These are phyloP conservation scores for Alouatta palliata DNA, from an alignment of 2,113 vertebrate species.

Conservation along the genomic window DNA sequence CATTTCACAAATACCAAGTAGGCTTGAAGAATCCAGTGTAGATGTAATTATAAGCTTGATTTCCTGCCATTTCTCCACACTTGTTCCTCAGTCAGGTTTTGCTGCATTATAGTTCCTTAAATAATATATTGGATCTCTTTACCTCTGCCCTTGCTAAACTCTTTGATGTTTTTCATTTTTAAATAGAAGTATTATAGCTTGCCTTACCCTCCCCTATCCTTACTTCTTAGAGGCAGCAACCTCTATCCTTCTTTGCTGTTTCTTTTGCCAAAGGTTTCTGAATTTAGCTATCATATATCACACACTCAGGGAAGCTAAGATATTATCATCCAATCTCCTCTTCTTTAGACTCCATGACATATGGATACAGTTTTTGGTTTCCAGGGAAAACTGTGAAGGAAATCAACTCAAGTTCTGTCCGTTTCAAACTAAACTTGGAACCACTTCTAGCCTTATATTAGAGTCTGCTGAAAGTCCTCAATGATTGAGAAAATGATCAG, in stretches of 20 bases:
- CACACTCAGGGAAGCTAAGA: accelerated
- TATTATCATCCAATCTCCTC: neutral
- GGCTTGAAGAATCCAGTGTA: neutral
- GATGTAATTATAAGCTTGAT: neutral
- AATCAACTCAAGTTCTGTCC: neutral
- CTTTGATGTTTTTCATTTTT: neutral
- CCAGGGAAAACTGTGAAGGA: neutral
- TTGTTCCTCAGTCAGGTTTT: neutral
- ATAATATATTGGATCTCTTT: neutral
- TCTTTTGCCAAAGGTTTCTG: neutral
- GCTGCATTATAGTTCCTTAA: too few relatives aligned
- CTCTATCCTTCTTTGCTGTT: neutral
- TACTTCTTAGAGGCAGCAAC: neutral
- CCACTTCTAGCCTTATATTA: neutral
- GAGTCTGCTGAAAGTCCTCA: neutral
- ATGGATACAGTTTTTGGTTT: neutral
- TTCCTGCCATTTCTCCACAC: neutral
- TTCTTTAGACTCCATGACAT: neutral
- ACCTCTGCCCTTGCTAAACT: neutral
- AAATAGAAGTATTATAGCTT: neutral
- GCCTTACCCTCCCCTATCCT: neutral
- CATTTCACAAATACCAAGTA: neutral
- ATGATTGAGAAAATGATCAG: neutral
- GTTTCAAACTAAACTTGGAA: neutral
- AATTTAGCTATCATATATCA: neutral